These are phyloP conservation scores for Nymphalis io DNA, from an alignment of 1,140 invertebrate species.

Conservation along the genomic window DNA sequence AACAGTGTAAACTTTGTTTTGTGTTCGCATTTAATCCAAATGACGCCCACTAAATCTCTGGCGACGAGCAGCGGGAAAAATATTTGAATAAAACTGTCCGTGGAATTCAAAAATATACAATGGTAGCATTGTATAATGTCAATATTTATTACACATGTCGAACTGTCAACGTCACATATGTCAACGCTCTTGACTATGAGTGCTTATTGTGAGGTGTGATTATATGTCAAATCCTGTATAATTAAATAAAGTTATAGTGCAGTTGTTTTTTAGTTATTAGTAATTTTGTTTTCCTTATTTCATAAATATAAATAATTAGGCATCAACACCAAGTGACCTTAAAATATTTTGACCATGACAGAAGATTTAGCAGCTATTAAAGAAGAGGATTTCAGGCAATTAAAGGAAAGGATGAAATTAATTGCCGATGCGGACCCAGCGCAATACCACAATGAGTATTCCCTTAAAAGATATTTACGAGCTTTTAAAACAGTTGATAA, in stretches of 20 bases:
- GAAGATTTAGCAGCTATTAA: constrained; percentile 80
- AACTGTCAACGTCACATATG: too few relatives aligned
- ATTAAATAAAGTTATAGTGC: background rate
- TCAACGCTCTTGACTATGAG: too few relatives aligned
- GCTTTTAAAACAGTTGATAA: constrained; percentile 87
- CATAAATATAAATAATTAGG: background rate
- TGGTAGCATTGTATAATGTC: too few relatives aligned
- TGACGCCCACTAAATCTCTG: too few relatives aligned
- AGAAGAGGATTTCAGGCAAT: constrained; percentile 83
- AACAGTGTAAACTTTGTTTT: too few relatives aligned
- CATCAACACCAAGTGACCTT: background rate
- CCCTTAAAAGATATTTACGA: constrained; percentile 84
- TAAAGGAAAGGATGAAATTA: constrained; percentile 86
- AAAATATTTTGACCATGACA: constrained; percentile 46
- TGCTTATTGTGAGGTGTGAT: too few relatives aligned
- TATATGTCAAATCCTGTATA: background rate
- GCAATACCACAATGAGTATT: constrained; percentile 87
- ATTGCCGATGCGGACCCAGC: constrained; percentile 85
- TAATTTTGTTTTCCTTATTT: background rate
- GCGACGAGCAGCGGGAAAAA: too few relatives aligned
- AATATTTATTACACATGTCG: too few relatives aligned
- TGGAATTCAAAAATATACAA: too few relatives aligned
- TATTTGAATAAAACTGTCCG: too few relatives aligned
- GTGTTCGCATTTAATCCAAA: too few relatives aligned
- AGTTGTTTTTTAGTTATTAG: background rate